These are phyloP conservation scores for Drosophila longiperda DNA, from an alignment of 2,888 invertebrate genomes.

Conservation along the genomic window DNA sequence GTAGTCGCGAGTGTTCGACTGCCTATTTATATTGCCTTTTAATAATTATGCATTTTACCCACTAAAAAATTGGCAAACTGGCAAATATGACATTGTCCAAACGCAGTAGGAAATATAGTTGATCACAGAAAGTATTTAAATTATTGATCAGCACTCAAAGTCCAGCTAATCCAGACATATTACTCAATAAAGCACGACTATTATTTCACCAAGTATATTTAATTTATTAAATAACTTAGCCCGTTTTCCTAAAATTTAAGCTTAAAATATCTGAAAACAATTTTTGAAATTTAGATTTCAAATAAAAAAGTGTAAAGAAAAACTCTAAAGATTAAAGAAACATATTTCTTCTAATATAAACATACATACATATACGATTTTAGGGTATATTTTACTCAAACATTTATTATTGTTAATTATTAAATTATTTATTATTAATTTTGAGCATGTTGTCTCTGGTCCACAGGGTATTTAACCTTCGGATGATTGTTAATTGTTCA, in stretches of 20 bases:
- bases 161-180: neutral
- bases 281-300: neutral
- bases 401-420: neutral
- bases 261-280: neutral
- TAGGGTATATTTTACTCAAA: neutral
- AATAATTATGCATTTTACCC: neutral
- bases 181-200: neutral
- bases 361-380: neutral
- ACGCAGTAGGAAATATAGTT: neutral
- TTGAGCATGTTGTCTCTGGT: neutral
- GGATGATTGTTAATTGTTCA: neutral
- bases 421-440: neutral
- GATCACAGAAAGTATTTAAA: neutral
- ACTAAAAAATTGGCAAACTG: neutral
- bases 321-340: neutral
- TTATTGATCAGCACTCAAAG: neutral
- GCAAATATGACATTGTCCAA: neutral
- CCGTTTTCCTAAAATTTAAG: neutral
- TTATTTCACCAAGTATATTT: neutral
- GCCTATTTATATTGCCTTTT: neutral
- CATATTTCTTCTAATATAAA: fast-evolving
- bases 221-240: neutral
- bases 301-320: too few species aligned
- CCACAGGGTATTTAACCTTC: neutral
- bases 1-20: constrained; percentile 5